Evolutionary conservation across 2,113 vertebrate species (phyloP).

Genomic region (Mus pahari): DNA sequence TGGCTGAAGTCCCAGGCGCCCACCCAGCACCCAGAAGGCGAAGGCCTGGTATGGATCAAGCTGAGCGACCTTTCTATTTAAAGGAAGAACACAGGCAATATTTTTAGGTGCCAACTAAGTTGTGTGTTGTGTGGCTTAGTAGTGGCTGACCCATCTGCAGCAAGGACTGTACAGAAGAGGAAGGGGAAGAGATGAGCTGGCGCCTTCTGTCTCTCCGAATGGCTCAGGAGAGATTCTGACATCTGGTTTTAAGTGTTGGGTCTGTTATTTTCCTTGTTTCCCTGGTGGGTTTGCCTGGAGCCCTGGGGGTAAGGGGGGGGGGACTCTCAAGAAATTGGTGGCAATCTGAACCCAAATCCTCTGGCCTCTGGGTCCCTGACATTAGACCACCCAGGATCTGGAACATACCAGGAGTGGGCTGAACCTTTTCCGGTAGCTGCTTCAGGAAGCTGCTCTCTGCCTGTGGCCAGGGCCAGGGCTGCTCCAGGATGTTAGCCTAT

Average conservation of each 20-base stretch:
- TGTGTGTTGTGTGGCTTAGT: neutral
- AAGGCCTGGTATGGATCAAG: neutral
- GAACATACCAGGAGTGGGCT: neutral
- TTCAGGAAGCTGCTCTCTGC: neutral
- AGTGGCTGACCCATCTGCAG: neutral
- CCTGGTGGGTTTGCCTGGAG: constrained; percentile 44
- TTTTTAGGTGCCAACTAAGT: constrained; percentile 62
- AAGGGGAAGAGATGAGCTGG: neutral
- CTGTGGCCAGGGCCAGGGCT: neutral
- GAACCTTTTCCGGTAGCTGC: constrained; percentile 5
- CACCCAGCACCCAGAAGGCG: neutral
- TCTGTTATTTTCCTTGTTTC: constrained; percentile 14
- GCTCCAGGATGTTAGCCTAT: neutral
- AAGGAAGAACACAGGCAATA: constrained; percentile 61
- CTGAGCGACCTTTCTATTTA: constrained; percentile 66
- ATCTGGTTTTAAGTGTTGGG: constrained; percentile 68
- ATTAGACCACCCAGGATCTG: constrained; percentile 72
- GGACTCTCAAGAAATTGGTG: constrained; percentile 65
- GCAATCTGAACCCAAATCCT: constrained; percentile 63
- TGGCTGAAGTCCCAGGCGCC: constrained; percentile 35
- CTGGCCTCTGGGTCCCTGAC: constrained; percentile 51
- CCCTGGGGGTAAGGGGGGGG: neutral
- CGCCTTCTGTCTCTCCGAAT: neutral
- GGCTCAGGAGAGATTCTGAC: neutral
- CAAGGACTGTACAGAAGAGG: neutral